Evolutionary conservation across 2,888 invertebrate species (phyloP).

Genomic region (Sycophila texana): DNA sequence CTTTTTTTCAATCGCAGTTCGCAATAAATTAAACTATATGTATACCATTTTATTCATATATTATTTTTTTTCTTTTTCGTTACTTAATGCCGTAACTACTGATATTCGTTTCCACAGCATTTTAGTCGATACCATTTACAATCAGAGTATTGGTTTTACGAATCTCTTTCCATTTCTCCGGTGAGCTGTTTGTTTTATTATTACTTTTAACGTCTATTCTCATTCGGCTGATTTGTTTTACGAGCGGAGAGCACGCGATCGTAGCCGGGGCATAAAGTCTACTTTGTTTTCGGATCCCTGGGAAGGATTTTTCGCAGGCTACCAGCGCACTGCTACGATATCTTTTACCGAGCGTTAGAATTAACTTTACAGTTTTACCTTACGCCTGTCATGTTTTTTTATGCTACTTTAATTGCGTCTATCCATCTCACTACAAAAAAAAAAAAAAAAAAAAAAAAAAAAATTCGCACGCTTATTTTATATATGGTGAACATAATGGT

Average conservation of each 20-base stretch:
- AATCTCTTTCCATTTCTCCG: conserved; percentile 5
- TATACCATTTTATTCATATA: conserved; percentile 49
- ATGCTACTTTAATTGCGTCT: conserved; percentile 45
- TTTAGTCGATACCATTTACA: conserved; percentile 4
- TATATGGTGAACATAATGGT: conserved; percentile 68
- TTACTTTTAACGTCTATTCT: conserved; percentile 14
- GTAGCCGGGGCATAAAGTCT: not conserved
- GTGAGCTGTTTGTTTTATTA: conserved; percentile 3
- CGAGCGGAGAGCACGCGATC: conserved; percentile 15
- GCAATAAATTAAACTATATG: conserved; percentile 70
- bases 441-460: conserved; percentile 61
- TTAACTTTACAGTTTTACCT: conserved; percentile 33
- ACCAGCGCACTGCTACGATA: conserved; percentile 15
- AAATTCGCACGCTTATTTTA: conserved; percentile 70
- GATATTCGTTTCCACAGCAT: conserved; percentile 43
- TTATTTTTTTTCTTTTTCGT: conserved; percentile 48
- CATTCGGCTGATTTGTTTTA: conserved; percentile 14
- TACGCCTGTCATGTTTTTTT: conserved; percentile 29
- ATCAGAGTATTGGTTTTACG: conserved; percentile 21
- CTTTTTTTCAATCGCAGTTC: conserved; percentile 69
- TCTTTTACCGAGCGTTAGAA: conserved; percentile 31
- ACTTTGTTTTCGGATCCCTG: conserved; percentile 19
- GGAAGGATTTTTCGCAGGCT: conserved; percentile 24
- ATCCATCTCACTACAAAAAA: conserved; percentile 39
- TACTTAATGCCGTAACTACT: conserved; percentile 28